These are phyloP conservation scores for Edolisoma coerulescens DNA, from an alignment of 2,113 vertebrate genomes.

Conservation along the genomic window DNA sequence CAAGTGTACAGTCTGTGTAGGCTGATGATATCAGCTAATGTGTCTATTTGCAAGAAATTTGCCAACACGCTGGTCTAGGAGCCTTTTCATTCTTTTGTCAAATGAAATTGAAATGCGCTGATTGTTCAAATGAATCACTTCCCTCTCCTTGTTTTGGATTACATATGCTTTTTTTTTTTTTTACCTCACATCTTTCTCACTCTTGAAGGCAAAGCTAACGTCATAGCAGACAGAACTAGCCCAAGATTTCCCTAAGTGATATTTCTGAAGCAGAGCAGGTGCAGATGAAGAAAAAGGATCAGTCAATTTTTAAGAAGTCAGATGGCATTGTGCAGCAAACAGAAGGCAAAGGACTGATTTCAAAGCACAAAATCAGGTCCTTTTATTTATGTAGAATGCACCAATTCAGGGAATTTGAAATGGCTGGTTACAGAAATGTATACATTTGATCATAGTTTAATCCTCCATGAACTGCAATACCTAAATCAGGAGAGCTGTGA, in stretches of 20 bases:
- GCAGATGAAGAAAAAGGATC: constrained; percentile 49
- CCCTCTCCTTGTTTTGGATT: constrained; percentile 41
- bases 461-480: constrained; percentile 49
- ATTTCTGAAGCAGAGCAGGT: constrained; percentile 72
- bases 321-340: constrained; percentile 66
- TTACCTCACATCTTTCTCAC: constrained; percentile 3
- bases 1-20: background rate
- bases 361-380: constrained; percentile 71
- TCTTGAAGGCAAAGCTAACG: constrained; percentile 14
- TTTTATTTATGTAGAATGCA: constrained; percentile 72
- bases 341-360: constrained; percentile 66
- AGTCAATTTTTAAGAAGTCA: constrained; percentile 66
- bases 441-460: constrained; percentile 54
- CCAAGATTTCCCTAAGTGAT: constrained; percentile 50
- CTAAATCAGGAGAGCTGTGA: constrained; percentile 25
- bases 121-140: constrained; percentile 60
- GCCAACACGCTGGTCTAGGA: background rate
- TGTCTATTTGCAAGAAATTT: background rate
- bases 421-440: constrained; percentile 65
- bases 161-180: background rate
- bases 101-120: constrained; percentile 27
- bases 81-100: constrained; percentile 32
- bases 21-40: background rate
- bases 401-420: constrained; percentile 66
- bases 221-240: constrained; percentile 44